phyloP scores from a whole-genome alignment of 1,140 invertebrate species.

The Cryptotermes secundus region DNA sequence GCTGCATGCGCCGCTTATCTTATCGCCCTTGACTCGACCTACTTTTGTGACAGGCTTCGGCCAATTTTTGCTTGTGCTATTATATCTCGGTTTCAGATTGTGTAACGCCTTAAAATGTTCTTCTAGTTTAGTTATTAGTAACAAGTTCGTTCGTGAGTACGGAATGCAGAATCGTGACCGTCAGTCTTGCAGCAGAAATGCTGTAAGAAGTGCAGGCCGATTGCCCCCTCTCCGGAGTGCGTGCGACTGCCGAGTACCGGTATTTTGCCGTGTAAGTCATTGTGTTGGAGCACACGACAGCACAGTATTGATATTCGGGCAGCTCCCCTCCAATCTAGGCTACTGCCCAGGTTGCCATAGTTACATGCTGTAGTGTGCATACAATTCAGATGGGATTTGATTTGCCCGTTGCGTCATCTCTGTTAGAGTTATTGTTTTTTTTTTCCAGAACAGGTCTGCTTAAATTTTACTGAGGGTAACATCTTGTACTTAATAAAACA shows the following conservation, averaged over 20 bases:
- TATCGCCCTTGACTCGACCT: too few relatives aligned
- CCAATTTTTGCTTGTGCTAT: too few relatives aligned
- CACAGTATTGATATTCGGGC: not conserved
- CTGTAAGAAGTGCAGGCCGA: too few relatives aligned
- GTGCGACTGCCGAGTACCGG: not conserved
- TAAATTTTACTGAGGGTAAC: not conserved
- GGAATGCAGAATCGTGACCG: too few relatives aligned
- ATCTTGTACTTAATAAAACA: too few relatives aligned
- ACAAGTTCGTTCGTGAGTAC: too few relatives aligned
- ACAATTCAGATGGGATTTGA: not conserved
- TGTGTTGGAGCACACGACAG: not conserved
- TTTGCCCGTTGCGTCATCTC: not conserved
- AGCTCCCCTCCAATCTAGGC: not conserved
- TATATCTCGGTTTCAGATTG: too few relatives aligned
- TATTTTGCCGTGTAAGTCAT: constrained; percentile 5
- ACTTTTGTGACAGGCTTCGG: too few relatives aligned
- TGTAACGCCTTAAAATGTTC: too few relatives aligned
- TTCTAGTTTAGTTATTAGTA: too few relatives aligned
- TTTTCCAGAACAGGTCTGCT: not conserved
- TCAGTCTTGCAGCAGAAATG: too few relatives aligned
- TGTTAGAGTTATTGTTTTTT: not conserved
- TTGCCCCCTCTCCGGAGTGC: not conserved
- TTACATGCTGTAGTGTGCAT: not conserved
- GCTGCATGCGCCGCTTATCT: too few relatives aligned
- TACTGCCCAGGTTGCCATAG: not conserved